Base-by-base conservation (phyloP, 2,888 invertebrate species). In the Lissocephala sabroskyi region DNA sequence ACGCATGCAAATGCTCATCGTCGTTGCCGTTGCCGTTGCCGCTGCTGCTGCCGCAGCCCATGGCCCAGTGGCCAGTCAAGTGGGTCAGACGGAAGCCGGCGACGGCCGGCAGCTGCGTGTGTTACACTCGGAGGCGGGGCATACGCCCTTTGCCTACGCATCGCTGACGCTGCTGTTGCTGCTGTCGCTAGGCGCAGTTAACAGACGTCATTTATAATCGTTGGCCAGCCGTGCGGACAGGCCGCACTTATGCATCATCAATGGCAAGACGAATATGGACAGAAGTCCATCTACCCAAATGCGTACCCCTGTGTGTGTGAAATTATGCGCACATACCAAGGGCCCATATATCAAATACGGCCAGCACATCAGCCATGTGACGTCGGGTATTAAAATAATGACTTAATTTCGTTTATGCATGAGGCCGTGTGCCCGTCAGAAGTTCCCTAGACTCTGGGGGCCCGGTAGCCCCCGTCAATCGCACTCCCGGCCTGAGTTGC, bases 351-450 rank as follows among this genome's bases (percentile, higher is more conserved):
- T 68, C 68, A 76, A 74, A 13, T 35, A 7, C 18, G 33, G 16
- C 26, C 42, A 33, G 17, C 45, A 35, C 56, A 49, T 49, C 56
- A 56, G 36, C 56, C 56, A 56, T 49, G 56, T 50, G 49, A 56
- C 63, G 64, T 55, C 61, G 59, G 63, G 71, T 79, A 74, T 78
- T 75, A 74, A 79, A 74, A 74, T 79, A 79, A 79, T 75, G 73
- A 80, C 79, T 80, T 80, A 81, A 79, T 81, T 81, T 81, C 59
- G 67, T 71, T 75, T 63, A 63, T 66, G 56, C 63, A 63, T 71
- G 75, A 56, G 54, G 42, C 54, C 35, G 37, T 35, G 10, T 3
- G 10, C 16, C 16, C 35, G 10, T 9, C 35, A 14, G 7, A 16
- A 7, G 16, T 16, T 11, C 30, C 11, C 11, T n/a, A 29, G 10